Conservation (phyloP, 1,140 invertebrate genomes). For the Heliconius himera region DNA sequence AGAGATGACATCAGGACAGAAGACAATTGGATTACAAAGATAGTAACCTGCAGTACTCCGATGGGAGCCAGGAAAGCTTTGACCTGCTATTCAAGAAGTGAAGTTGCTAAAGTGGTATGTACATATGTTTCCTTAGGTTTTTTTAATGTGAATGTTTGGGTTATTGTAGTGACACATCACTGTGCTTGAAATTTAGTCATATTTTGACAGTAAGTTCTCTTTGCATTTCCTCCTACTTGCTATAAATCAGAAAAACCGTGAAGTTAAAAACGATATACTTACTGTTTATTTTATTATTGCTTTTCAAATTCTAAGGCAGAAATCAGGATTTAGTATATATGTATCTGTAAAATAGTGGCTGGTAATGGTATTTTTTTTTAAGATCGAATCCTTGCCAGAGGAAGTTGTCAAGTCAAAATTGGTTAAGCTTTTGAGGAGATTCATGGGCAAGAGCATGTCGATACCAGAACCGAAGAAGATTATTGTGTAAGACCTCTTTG, state of each 20-base stretch:
- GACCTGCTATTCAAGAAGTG: conserved; percentile 56
- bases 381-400: conserved; percentile 65
- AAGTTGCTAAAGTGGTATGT: conserved; percentile 52
- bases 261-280: too few relatives aligned
- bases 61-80: conserved; percentile 43
- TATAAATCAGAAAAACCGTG: too few relatives aligned
- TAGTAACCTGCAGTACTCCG: conserved; percentile 42
- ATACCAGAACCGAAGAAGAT: conserved; percentile 53
- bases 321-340: too few relatives aligned
- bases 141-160: too few relatives aligned
- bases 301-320: neutral
- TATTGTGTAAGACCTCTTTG: conserved; percentile 38
- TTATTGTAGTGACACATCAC: too few relatives aligned
- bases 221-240: too few relatives aligned
- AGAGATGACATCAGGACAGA: conserved; percentile 42
- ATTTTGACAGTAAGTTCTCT: too few relatives aligned
- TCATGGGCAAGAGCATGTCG: conserved; percentile 49
- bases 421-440: conserved; percentile 51
- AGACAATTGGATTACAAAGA: conserved; percentile 47
- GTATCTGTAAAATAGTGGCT: too few relatives aligned
- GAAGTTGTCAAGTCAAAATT: conserved; percentile 58
- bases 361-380: neutral
- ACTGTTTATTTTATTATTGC: neutral
- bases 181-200: too few relatives aligned
- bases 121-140: too few relatives aligned